A percentile compares a stretch with the other conserved stretches of the same genome.
phyloP scores from a whole-genome alignment of 1,140 invertebrate species.

The Diabrotica virgifera region DNA sequence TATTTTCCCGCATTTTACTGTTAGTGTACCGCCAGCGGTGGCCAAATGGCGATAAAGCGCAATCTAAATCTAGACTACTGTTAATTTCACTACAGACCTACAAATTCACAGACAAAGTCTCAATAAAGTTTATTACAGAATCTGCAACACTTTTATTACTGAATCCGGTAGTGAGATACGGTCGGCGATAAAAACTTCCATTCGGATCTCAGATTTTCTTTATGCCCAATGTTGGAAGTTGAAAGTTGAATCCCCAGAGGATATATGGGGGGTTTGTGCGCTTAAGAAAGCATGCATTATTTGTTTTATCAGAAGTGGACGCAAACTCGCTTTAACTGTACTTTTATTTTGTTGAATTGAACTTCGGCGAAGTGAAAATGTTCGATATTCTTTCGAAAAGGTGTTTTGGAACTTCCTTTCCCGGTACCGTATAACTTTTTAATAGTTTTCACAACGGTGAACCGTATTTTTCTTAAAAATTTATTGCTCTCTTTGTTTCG shows the following conservation, averaged over 20 bases:
- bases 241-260: neutral
- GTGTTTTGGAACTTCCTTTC: no score
- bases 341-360: neutral
- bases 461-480: no score
- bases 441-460: no score
- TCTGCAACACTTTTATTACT: slow-evolving; percentile 11
- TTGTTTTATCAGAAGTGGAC: slow-evolving; percentile 1
- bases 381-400: no score
- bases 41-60: neutral
- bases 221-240: slow-evolving; percentile 8
- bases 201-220: slow-evolving; percentile 9
- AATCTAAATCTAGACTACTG: neutral
- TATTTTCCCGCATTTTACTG: no score
- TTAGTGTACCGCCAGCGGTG: no score
- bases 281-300: slow-evolving; percentile 1
- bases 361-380: neutral
- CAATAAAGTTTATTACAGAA: slow-evolving; percentile 8
- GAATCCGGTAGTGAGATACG: slow-evolving; percentile 6
- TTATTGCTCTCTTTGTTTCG: no score
- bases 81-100: neutral
- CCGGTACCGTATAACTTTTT: no score
- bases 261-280: slow-evolving; percentile 1
- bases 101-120: slow-evolving; percentile 2
- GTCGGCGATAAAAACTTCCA: slow-evolving; percentile 6
- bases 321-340: slow-evolving; percentile 2